phyloP scores from a whole-genome alignment of 2,113 vertebrate species.

The Mungos mungo region DNA sequence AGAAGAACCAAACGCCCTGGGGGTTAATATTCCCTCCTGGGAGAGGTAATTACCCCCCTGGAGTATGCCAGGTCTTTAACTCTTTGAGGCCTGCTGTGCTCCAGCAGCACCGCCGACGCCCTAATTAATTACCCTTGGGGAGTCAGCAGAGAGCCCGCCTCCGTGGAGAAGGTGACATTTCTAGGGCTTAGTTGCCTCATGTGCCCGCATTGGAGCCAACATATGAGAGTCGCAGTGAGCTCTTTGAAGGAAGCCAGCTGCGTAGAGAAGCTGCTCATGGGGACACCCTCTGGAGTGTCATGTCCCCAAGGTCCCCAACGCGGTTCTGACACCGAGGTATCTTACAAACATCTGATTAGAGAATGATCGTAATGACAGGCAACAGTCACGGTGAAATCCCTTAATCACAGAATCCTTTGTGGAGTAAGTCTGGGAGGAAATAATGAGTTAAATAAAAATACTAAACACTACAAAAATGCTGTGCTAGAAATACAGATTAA shows the following conservation, averaged over 20 bases:
- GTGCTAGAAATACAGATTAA: not conserved
- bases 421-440: not conserved
- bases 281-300: no score
- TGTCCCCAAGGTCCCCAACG: not conserved
- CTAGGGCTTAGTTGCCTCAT: not conserved
- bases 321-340: accelerated
- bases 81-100: not conserved
- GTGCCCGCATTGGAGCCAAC: not conserved
- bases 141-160: not conserved
- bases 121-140: not conserved
- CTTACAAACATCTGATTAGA: not conserved
- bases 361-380: not conserved
- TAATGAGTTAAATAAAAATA: not conserved
- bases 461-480: not conserved
- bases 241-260: not conserved
- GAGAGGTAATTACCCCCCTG: not conserved
- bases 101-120: not conserved
- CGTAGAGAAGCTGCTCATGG: not conserved
- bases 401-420: accelerated
- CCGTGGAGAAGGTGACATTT: conserved; percentile 14
- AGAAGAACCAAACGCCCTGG: not conserved
- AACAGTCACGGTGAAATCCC: not conserved
- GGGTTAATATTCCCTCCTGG: not conserved
- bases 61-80: not conserved
- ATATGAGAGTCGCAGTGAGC: not conserved